Conservation (phyloP, 2,888 invertebrate genomes). For the Poecilobothrus nobilitatus region DNA sequence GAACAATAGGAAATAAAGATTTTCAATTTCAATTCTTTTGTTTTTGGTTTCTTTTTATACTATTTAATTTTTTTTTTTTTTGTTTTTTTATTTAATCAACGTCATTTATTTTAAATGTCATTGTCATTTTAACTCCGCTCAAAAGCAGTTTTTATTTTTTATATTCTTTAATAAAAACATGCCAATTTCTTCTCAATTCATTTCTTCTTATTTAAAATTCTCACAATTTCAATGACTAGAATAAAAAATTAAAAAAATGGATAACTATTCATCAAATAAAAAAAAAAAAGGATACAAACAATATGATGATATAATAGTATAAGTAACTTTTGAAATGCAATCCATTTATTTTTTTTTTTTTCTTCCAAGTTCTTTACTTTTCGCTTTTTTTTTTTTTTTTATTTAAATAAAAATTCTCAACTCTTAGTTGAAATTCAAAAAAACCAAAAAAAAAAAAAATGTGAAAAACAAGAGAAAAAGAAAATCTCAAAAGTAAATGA, state of each 20-base stretch:
- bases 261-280: too few species aligned
- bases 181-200: too few species aligned
- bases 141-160: too few species aligned
- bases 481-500: neutral
- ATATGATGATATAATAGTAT: conserved; percentile 2
- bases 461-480: neutral
- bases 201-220: neutral
- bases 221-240: too few species aligned
- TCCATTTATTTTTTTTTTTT: neutral
- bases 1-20: too few species aligned
- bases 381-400: too few species aligned
- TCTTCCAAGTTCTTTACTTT: neutral
- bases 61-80: too few species aligned
- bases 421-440: neutral
- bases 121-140: neutral
- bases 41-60: too few species aligned
- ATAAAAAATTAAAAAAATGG: neutral
- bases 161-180: too few species aligned
- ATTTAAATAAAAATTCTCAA: too few species aligned
- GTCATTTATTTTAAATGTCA: conserved; percentile 3
- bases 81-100: neutral
- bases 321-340: neutral
- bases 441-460: neutral
- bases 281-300: neutral
- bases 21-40: too few species aligned